phyloP scores from a whole-genome alignment of 2,888 invertebrate species.

The Dynastes hyllus region DNA sequence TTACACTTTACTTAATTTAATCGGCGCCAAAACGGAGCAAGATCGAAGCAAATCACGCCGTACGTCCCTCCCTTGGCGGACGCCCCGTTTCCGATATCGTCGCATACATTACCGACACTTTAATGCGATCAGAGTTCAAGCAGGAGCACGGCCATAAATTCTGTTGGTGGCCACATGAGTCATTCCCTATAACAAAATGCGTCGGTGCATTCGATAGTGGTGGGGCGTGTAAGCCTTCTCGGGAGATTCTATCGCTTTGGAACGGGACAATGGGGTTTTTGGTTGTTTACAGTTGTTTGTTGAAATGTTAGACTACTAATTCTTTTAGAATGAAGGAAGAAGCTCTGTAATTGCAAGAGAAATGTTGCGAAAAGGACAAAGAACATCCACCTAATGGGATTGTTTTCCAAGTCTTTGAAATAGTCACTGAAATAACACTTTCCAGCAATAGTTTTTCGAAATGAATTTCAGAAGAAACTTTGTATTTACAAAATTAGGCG shows the following conservation, averaged over 20 bases:
- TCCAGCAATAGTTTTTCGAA: too few species aligned
- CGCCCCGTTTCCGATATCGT: slow-evolving; percentile 47
- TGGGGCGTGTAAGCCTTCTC: slow-evolving; percentile 7
- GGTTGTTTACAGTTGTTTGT: slow-evolving; percentile 31
- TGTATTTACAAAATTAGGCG: too few species aligned
- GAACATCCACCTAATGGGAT: too few species aligned
- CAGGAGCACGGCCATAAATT: slow-evolving; percentile 60
- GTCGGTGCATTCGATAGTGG: slow-evolving; percentile 52
- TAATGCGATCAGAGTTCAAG: slow-evolving; percentile 61
- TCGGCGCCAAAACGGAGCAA: slow-evolving; percentile 49
- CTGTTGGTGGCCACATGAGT: slow-evolving; percentile 59
- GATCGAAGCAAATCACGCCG: slow-evolving; percentile 51
- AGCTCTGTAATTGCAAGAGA: slow-evolving; percentile 15
- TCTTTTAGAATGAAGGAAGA: not conserved
- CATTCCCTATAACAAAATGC: slow-evolving; percentile 62
- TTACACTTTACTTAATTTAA: slow-evolving; percentile 56
- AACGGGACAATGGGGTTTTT: too few species aligned
- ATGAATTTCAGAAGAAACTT: too few species aligned
- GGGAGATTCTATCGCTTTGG: too few species aligned
- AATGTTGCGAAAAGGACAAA: not conserved
- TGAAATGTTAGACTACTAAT: not conserved
- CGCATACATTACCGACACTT: slow-evolving; percentile 59
- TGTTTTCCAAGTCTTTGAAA: too few species aligned
- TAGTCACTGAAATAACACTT: too few species aligned
- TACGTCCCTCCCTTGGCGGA: slow-evolving; percentile 16